A percentile compares a stretch with the other conserved stretches of the same genome.
These are phyloP conservation scores for Phortica okadai DNA, from an alignment of 2,888 invertebrate species.

Conservation along the genomic window DNA sequence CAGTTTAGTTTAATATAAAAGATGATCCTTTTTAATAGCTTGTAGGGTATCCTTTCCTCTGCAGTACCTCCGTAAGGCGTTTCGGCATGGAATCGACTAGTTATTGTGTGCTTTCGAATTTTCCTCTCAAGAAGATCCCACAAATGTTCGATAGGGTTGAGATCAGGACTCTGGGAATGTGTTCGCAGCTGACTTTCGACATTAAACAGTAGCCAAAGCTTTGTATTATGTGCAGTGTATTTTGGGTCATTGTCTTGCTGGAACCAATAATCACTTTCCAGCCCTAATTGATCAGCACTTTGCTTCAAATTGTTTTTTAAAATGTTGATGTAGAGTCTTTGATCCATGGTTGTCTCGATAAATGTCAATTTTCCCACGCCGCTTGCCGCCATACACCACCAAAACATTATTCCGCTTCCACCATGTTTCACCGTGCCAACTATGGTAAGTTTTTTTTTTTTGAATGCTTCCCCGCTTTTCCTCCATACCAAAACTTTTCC, in stretches of 20 bases:
- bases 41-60: conserved; percentile 33
- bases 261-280: conserved; percentile 35
- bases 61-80: conserved; percentile 29
- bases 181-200: too few relatives aligned
- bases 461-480: conserved; percentile 37
- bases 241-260: too few relatives aligned
- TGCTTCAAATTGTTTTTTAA: conserved; percentile 40
- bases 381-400: conserved; percentile 43
- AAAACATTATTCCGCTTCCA: conserved; percentile 44
- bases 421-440: conserved; percentile 44
- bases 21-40: too few relatives aligned
- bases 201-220: too few relatives aligned
- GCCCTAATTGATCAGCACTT: conserved; percentile 36
- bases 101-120: conserved; percentile 32
- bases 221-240: too few relatives aligned
- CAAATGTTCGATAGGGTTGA: conserved; percentile 41
- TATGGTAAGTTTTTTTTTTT: conserved; percentile 36
- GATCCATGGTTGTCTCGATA: conserved; percentile 40
- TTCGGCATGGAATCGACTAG: conserved; percentile 36
- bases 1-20: too few relatives aligned
- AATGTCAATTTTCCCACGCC: conserved; percentile 44
- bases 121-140: conserved; percentile 40
- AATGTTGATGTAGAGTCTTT: conserved; percentile 36
- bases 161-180: conserved; percentile 40
- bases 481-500: conserved; percentile 36